phyloP scores from a whole-genome alignment of 2,888 invertebrate species.

The Pemphredon lugubris region DNA sequence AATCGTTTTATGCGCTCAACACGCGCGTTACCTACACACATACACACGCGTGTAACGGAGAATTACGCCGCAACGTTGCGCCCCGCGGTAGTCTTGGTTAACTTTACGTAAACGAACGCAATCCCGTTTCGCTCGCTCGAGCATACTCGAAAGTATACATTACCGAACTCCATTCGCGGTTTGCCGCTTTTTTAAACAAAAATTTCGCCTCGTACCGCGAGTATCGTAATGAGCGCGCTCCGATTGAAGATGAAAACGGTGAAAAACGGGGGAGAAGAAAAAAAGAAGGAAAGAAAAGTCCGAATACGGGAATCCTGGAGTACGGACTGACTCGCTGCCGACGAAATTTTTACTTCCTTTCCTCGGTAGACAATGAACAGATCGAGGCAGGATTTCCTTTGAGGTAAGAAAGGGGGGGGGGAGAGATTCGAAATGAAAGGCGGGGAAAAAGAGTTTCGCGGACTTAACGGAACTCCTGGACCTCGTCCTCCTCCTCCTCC shows the following conservation, averaged over 20 bases:
- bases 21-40: neutral
- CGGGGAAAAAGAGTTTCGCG: conserved; percentile 30
- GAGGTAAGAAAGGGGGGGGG: conserved; percentile 2
- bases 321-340: neutral
- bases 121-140: no score
- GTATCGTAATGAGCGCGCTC: neutral
- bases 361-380: conserved; percentile 20
- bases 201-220: neutral
- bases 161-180: no score
- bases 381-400: conserved; percentile 19
- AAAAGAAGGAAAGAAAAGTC: neutral
- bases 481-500: neutral
- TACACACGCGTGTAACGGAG: no score
- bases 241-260: neutral
- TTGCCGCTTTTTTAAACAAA: no score
- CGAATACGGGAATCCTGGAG: no score
- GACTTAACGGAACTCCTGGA: conserved; percentile 31
- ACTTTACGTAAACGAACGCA: no score
- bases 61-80: no score
- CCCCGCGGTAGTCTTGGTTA: no score
- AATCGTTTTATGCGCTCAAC: neutral
- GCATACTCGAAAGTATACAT: no score
- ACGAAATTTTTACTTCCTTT: conserved; percentile 16
- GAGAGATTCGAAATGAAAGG: conserved; percentile 10
- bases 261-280: neutral